These are phyloP conservation scores for Drosophila albomicans DNA, from an alignment of 1,140 invertebrate genomes.

Conservation along the genomic window DNA sequence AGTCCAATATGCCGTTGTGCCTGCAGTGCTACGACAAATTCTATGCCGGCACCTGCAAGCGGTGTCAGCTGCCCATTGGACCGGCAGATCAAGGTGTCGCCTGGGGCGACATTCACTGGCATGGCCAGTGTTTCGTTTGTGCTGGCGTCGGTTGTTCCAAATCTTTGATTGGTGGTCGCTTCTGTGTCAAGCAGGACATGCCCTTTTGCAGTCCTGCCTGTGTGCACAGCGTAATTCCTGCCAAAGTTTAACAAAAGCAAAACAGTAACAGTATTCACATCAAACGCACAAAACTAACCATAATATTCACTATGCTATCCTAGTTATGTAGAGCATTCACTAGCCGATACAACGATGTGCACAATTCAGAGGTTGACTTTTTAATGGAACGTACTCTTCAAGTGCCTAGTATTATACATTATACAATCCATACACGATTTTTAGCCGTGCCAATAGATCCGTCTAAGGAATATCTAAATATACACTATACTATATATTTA, in stretches of 20 bases:
- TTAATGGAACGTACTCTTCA: background rate
- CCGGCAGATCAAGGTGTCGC: constrained; percentile 91
- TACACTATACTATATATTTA: constrained; percentile 6
- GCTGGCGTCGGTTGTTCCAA: constrained; percentile 90
- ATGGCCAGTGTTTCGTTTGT: constrained; percentile 91
- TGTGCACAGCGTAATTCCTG: constrained; percentile 85
- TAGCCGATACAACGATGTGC: constrained; percentile 10
- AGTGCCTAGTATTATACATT: constrained; percentile 35
- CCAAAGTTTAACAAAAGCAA: constrained; percentile 2
- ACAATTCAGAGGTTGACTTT: constrained; percentile 32
- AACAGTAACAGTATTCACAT: constrained; percentile 47
- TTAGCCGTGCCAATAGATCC: constrained; percentile 22
- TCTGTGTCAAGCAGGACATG: constrained; percentile 89
- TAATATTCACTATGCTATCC: background rate
- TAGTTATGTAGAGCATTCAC: constrained; percentile 5
- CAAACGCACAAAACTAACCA: constrained; percentile 45
- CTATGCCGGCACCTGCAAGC: constrained; percentile 91
- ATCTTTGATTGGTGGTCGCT: constrained; percentile 88
- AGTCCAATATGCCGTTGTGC: constrained; percentile 91
- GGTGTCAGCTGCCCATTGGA: constrained; percentile 89
- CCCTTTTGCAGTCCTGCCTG: constrained; percentile 89
- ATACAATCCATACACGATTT: constrained; percentile 4
- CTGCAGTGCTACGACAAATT: constrained; percentile 91
- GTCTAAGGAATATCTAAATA: constrained; percentile 8
- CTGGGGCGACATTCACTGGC: constrained; percentile 91